Conservation (phyloP, 2,113 vertebrate genomes). For the Triplophysa dalaica region DNA sequence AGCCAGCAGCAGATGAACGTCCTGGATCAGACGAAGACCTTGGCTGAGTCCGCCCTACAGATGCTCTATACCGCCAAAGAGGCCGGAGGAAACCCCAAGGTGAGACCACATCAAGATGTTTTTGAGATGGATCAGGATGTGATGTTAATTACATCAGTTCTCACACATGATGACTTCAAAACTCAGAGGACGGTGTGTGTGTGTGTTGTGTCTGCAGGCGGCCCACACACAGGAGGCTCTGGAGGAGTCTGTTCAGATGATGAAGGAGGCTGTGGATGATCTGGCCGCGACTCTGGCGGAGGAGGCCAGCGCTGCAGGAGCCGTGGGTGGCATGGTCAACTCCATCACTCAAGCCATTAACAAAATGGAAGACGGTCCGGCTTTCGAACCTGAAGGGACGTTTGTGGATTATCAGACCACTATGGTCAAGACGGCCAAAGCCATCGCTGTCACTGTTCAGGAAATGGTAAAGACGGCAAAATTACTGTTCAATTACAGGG, state of each 20-base stretch:
- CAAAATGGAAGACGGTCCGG: slow-evolving; percentile 86
- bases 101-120: slow-evolving; percentile 49
- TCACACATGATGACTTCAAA: too few relatives aligned
- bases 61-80: slow-evolving; percentile 97
- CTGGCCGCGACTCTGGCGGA: slow-evolving; percentile 87
- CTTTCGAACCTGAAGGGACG: slow-evolving; percentile 87
- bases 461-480: slow-evolving; percentile 83
- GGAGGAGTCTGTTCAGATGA: slow-evolving; percentile 96
- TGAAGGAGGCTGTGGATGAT: slow-evolving; percentile 97
- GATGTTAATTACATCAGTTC: neutral
- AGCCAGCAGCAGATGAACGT: slow-evolving; percentile 99
- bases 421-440: slow-evolving; percentile 97
- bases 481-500: too few relatives aligned
- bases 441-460: slow-evolving; percentile 95
- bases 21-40: slow-evolving; percentile 94
- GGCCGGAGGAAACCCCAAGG: slow-evolving; percentile 96
- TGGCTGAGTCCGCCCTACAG: slow-evolving; percentile 93
- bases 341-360: slow-evolving; percentile 94
- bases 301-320: slow-evolving; percentile 89
- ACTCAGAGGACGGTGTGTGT: neutral
- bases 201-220: slow-evolving; percentile 73
- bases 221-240: slow-evolving; percentile 93
- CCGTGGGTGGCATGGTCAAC: slow-evolving; percentile 95
- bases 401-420: slow-evolving; percentile 99
- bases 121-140: neutral